phyloP scores from a whole-genome alignment of 2,113 vertebrate species.

The Catagonus wagneri region DNA sequence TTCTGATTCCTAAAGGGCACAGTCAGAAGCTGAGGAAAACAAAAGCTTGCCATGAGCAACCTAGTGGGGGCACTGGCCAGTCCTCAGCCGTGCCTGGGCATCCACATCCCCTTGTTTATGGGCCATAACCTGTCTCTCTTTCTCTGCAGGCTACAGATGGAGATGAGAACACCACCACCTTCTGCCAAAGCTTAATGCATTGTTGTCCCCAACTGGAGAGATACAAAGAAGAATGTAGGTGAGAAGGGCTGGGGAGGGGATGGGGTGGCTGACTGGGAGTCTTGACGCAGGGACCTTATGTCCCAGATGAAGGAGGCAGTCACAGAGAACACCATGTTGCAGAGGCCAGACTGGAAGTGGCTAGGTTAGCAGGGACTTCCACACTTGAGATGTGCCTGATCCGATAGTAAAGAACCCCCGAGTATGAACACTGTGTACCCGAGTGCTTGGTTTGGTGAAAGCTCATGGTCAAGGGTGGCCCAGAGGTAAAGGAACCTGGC shows the following conservation, averaged over 20 bases:
- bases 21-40: not conserved
- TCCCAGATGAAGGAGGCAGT: not conserved
- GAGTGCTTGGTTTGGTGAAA: not conserved
- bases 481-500: not conserved
- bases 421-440: rapidly evolving
- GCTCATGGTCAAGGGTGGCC: not conserved
- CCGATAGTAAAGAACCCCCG: not conserved
- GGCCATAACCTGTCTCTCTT: not conserved
- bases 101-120: not conserved
- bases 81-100: not conserved
- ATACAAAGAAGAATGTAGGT: not conserved
- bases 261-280: not conserved
- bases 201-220: not conserved
- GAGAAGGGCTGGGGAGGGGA: not conserved
- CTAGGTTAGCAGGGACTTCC: not conserved
- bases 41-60: not conserved
- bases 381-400: not conserved
- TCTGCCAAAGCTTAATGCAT: not conserved
- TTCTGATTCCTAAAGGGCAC: not conserved
- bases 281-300: not conserved
- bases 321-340: not conserved
- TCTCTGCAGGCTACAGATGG: not conserved
- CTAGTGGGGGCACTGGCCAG: not conserved
- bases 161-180: not conserved
- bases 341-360: not conserved